Conservation (phyloP, 2,888 invertebrate species). For the Netelia virgata region DNA sequence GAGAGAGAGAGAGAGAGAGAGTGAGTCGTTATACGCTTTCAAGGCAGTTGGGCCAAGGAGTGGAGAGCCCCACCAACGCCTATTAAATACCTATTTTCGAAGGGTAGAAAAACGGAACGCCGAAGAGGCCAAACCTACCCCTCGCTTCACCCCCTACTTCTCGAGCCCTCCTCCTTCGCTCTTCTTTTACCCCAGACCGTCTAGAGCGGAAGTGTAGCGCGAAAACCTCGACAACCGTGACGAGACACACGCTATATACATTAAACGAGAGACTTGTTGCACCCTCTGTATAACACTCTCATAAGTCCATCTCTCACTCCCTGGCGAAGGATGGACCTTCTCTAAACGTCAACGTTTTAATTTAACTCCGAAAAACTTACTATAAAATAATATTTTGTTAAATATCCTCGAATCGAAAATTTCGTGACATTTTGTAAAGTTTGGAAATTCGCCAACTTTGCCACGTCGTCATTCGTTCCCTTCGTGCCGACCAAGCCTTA, state of each 20-base stretch:
- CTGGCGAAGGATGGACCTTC: neutral
- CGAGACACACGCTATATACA: constrained; percentile 29
- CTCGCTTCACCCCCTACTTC: neutral
- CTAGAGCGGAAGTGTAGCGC: constrained; percentile 36
- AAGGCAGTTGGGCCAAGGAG: constrained; percentile 13
- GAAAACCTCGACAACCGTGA: constrained; percentile 51
- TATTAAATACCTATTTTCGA: constrained; percentile 66
- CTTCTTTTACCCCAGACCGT: constrained; percentile 9
- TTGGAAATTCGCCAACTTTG: too few species aligned
- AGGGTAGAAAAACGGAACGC: constrained; percentile 44
- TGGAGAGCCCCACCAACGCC: constrained; percentile 38
- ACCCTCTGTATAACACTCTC: constrained; percentile 24
- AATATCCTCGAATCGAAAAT: too few species aligned
- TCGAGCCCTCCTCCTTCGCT: neutral
- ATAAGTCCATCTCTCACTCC: constrained; percentile 48
- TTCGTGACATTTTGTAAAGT: too few species aligned
- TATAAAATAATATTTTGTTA: too few species aligned
- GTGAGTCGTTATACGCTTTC: constrained; percentile 41
- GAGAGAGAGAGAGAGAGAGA: neutral
- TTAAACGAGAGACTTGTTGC: constrained; percentile 72
- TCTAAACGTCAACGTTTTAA: neutral
- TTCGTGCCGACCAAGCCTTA: too few species aligned
- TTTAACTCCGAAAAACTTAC: too few species aligned
- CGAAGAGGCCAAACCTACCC: neutral
- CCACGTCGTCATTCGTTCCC: too few species aligned